phyloP scores from a whole-genome alignment of 2,888 invertebrate species.

The Tiphia femorata region DNA sequence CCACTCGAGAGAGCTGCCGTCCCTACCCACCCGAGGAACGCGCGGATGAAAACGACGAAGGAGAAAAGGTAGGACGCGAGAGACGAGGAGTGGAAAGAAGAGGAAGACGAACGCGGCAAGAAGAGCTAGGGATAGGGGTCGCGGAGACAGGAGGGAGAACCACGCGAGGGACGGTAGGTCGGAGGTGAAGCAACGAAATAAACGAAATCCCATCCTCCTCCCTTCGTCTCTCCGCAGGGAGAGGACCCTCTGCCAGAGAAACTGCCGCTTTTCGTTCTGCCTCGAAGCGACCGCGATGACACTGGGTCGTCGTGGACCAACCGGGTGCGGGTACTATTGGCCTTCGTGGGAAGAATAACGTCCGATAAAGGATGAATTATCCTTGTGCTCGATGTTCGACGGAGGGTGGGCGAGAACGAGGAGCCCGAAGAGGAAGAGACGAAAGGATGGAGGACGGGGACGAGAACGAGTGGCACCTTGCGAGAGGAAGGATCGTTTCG shows the following conservation, averaged over 20 bases:
- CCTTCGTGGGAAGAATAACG: too few species aligned
- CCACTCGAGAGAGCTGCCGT: not conserved
- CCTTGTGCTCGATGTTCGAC: too few species aligned
- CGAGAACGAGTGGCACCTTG: too few species aligned
- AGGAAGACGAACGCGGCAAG: slow-evolving; percentile 7
- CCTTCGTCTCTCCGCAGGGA: not conserved
- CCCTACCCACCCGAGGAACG: not conserved
- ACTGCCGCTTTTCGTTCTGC: slow-evolving; percentile 57
- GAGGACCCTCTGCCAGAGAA: slow-evolving; percentile 2
- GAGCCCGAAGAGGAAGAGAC: too few species aligned
- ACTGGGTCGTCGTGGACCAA: too few species aligned
- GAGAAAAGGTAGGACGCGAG: slow-evolving; percentile 12
- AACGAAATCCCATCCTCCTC: slow-evolving; percentile 65
- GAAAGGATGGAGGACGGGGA: too few species aligned
- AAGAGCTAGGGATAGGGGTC: not conserved
- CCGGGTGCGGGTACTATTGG: too few species aligned
- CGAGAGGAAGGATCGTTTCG: too few species aligned
- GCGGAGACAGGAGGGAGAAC: slow-evolving; percentile 63
- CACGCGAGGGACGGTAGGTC: slow-evolving; percentile 48
- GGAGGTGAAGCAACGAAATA: slow-evolving; percentile 70
- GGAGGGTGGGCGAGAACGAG: too few species aligned
- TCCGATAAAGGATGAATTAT: too few species aligned
- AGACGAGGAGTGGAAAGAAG: slow-evolving; percentile 5
- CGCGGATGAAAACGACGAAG: not conserved
- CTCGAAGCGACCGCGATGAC: too few species aligned